These are phyloP conservation scores for Zaprionus nigranus DNA, from an alignment of 1,140 invertebrate genomes.

Conservation along the genomic window DNA sequence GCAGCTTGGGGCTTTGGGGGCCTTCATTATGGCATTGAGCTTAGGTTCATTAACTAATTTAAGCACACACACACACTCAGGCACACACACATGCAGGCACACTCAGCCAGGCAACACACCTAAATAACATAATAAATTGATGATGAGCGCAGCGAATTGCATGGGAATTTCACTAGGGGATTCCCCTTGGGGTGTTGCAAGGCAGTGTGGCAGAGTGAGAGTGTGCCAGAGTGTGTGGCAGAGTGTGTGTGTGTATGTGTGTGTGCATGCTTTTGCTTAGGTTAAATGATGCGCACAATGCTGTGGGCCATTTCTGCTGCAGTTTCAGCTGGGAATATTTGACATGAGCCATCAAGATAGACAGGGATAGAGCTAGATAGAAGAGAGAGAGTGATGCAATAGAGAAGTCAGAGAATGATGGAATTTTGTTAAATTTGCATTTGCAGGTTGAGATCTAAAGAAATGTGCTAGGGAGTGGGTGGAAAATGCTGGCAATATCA, in stretches of 20 bases:
- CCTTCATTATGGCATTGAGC: slow-evolving; percentile 66
- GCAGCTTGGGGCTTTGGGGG: slow-evolving; percentile 22
- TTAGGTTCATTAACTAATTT: slow-evolving; percentile 79
- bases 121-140: slow-evolving; percentile 78
- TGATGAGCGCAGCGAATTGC: slow-evolving; percentile 36
- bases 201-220: background rate
- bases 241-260: background rate
- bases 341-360: slow-evolving; percentile 7
- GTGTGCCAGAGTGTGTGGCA: too few relatives aligned
- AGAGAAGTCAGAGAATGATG: background rate
- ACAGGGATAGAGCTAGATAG: background rate
- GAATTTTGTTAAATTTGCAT: slow-evolving; percentile 9
- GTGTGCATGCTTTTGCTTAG: background rate
- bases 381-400: background rate
- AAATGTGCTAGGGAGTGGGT: background rate
- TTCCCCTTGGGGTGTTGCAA: background rate
- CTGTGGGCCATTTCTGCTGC: slow-evolving; percentile 32
- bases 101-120: slow-evolving; percentile 7
- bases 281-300: slow-evolving; percentile 43
- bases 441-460: slow-evolving; percentile 4
- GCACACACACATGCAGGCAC: slow-evolving; percentile 39
- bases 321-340: slow-evolving; percentile 12
- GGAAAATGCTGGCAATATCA: slow-evolving; percentile 10
- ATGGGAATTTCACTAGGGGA: slow-evolving; percentile 32
- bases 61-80: slow-evolving; percentile 49